Evolutionary conservation across 2,888 invertebrate genomes (phyloP).

Genomic region (Torymus auratus): DNA sequence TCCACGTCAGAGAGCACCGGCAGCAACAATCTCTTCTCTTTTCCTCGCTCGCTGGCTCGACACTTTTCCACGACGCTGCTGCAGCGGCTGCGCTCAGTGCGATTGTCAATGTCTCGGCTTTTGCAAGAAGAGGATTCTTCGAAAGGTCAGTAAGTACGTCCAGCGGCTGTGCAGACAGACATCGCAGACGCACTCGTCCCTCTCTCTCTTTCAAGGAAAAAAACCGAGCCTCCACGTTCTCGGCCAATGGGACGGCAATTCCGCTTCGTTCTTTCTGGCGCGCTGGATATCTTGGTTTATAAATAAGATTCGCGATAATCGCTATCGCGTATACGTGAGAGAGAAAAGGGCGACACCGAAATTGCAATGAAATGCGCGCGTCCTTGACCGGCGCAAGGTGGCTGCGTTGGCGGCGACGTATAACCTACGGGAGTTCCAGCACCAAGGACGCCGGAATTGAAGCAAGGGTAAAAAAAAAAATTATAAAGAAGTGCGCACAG

Average conservation of each 20-base stretch:
- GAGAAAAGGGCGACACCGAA: background rate
- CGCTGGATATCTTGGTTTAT: too few relatives aligned
- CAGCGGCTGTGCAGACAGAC: background rate
- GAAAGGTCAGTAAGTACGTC: conserved; percentile 26
- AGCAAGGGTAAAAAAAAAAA: conserved; percentile 8
- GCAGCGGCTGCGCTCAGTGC: background rate
- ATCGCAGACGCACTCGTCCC: background rate
- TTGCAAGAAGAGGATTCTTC: conserved; percentile 10
- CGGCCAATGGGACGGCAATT: too few relatives aligned
- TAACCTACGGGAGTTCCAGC: background rate
- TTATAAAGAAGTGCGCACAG: background rate
- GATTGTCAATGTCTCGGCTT: conserved; percentile 48
- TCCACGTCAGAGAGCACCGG: background rate
- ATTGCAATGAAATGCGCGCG: background rate
- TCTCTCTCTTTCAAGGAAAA: background rate
- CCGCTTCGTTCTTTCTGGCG: too few relatives aligned
- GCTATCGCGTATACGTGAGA: too few relatives aligned
- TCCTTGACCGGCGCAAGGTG: conserved; percentile 41
- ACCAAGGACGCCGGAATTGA: conserved; percentile 34
- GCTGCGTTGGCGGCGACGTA: background rate
- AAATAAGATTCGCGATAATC: conserved; percentile 4
- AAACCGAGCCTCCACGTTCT: background rate
- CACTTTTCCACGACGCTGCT: too few relatives aligned
- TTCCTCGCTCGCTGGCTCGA: too few relatives aligned
- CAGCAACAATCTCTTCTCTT: too few relatives aligned